Conservation (phyloP, 2,113 vertebrate genomes). For the Empidonax traillii region DNA sequence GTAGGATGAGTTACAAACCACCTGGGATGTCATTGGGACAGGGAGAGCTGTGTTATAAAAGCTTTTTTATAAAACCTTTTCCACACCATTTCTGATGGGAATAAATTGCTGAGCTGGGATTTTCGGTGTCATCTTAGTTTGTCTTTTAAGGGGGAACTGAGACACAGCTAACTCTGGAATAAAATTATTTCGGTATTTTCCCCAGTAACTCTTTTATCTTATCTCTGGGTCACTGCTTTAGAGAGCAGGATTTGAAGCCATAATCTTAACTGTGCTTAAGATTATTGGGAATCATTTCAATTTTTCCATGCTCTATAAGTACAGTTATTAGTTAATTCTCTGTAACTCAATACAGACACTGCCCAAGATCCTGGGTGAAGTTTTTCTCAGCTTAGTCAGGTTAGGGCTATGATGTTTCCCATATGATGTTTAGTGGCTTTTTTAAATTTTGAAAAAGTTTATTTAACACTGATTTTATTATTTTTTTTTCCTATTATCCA, state of each 20-base stretch:
- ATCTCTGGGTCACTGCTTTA: neutral
- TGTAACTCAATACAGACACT: neutral
- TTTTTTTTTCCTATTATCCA: slow-evolving; percentile 48
- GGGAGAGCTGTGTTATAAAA: neutral
- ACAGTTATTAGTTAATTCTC: neutral
- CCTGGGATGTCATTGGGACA: neutral
- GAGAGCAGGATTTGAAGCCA: neutral
- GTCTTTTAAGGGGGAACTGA: neutral
- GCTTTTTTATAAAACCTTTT: neutral
- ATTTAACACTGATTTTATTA: neutral
- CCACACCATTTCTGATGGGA: neutral
- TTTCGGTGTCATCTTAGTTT: neutral
- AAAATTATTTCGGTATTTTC: neutral
- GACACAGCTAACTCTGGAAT: neutral
- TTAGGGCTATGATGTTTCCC: neutral
- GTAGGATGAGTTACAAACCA: slow-evolving; percentile 63
- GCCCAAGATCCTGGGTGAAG: neutral
- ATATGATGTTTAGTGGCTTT: neutral
- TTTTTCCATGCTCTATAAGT: neutral
- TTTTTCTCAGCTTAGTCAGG: neutral
- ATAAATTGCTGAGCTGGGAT: neutral
- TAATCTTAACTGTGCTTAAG: neutral
- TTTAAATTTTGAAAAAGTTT: neutral
- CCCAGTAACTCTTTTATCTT: neutral
- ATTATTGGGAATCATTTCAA: neutral